Base-by-base conservation (phyloP, 2,888 invertebrate genomes). In the Boloria selene region DNA sequence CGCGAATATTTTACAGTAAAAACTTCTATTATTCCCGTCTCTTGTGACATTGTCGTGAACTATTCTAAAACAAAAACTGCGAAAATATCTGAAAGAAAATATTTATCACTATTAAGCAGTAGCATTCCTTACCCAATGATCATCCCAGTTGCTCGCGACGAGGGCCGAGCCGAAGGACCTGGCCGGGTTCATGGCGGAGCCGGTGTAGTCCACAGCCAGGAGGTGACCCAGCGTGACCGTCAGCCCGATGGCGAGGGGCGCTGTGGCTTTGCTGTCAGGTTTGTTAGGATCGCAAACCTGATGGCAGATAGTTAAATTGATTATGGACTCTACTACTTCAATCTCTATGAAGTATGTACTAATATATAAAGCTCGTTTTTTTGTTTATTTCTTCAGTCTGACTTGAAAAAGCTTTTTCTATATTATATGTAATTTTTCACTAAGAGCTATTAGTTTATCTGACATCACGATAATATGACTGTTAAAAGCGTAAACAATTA, bases 111-210 rank as follows among this genome's bases (percentile, higher is more conserved):
- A 22, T 4, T 22, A 22, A 5, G 22, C n/a, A 10, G 4, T n/a
- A 5, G 13, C 14, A 4, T 1, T 7, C 4, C 93, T 92, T 90
- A 97, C 95, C 97, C 98, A 98, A 78, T 98, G 98, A 75, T 96
- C 86, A 4, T 88, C 85, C 95, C 97, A 98, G 42, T 88, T 86
- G 69, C 94, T 94, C 72, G 94, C 94, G 65, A 97, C 94, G 26
- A 97, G 94, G 2, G 98, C 97, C 0, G 97, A 96, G 67, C 98
- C 98, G 79, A 98, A 94, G 68, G 96, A 96, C 70, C 98, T 93
- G 0, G 98, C 98, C 0, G 98, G 97, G 90, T 98, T 98, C 98
- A 98, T 98, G 76, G 97, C 96, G 49, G 97, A 94, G 53, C 98
- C 97, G 13, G 98, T 98, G 79, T 94, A 95, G 87, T 95, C 95